These are phyloP conservation scores for Drosophila sp. DNA, from an alignment of 1,140 invertebrate species.

Conservation along the genomic window DNA sequence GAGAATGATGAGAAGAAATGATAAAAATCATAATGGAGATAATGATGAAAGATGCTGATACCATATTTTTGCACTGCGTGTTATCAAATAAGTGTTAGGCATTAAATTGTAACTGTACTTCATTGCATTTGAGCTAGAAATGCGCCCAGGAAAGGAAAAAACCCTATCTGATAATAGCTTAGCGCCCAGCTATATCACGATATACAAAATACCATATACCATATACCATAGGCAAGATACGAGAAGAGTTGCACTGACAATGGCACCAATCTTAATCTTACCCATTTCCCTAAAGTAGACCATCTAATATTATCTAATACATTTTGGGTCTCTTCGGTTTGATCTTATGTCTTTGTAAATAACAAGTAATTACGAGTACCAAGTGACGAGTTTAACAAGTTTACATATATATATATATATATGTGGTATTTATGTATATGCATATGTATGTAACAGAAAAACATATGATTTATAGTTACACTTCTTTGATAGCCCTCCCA, in stretches of 20 bases:
- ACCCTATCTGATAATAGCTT: constrained; percentile 13
- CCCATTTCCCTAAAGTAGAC: constrained; percentile 7
- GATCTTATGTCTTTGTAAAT: constrained; percentile 41
- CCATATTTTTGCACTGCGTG: constrained; percentile 80
- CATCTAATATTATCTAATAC: background rate
- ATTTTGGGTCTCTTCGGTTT: constrained; percentile 10
- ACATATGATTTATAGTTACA: constrained; percentile 19
- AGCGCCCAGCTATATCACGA: constrained; percentile 23
- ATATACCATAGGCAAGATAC: constrained; percentile 19
- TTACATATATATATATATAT: too few species aligned
- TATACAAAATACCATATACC: constrained; percentile 11
- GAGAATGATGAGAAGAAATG: background rate
- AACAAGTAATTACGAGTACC: constrained; percentile 28
- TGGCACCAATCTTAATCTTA: constrained; percentile 12
- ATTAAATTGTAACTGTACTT: constrained; percentile 64
- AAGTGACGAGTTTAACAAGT: constrained; percentile 16
- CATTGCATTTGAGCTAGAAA: constrained; percentile 35
- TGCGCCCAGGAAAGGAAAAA: constrained; percentile 3
- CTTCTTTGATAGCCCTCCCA: background rate
- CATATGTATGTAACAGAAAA: background rate
- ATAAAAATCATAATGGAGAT: constrained; percentile 15
- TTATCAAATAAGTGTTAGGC: constrained; percentile 77
- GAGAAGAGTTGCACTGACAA: constrained; percentile 29
- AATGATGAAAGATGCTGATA: constrained; percentile 34
- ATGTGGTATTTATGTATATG: too few species aligned